Evolutionary conservation across 1,140 invertebrate genomes (phyloP).

Genomic region (Pristionchus pacificus): DNA sequence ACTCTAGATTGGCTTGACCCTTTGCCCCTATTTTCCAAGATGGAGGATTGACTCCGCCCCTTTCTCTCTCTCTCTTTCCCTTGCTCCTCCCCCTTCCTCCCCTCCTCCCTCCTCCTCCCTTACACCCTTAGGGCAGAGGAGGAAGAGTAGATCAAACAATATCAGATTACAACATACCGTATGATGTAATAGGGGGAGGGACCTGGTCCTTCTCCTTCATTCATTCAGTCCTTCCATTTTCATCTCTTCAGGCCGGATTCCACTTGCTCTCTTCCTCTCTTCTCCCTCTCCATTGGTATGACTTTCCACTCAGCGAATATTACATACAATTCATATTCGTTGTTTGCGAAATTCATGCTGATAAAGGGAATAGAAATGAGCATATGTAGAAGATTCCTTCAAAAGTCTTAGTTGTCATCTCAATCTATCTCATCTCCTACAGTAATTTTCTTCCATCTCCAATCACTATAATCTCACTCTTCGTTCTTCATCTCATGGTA

Average conservation of each 20-base stretch:
- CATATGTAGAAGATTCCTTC: too few relatives aligned
- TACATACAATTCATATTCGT: not conserved
- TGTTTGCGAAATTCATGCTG: constrained; percentile 1
- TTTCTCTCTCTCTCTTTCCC: not conserved
- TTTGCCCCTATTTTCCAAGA: not conserved
- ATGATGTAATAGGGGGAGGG: not conserved
- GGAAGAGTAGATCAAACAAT: not conserved
- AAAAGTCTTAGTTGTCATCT: not conserved
- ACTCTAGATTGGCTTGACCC: too few relatives aligned
- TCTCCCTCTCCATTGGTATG: not conserved
- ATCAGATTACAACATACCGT: not conserved
- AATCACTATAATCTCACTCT: too few relatives aligned
- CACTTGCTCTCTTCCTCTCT: too few relatives aligned
- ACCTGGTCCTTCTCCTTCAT: not conserved
- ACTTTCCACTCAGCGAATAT: not conserved
- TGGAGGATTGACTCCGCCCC: too few relatives aligned
- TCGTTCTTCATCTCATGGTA: too few relatives aligned
- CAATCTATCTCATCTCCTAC: not conserved
- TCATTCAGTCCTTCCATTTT: not conserved
- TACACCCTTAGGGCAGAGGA: not conserved
- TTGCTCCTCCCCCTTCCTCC: not conserved
- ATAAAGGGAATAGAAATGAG: too few relatives aligned
- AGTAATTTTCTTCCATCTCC: too few relatives aligned
- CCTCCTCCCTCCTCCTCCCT: not conserved
- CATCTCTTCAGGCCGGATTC: too few relatives aligned